Evolutionary conservation across 64 coral and sea anemone species (phyloP), one percentile per base, ranked within the genome.

Genomic region (Trachythela sp.): DNA sequence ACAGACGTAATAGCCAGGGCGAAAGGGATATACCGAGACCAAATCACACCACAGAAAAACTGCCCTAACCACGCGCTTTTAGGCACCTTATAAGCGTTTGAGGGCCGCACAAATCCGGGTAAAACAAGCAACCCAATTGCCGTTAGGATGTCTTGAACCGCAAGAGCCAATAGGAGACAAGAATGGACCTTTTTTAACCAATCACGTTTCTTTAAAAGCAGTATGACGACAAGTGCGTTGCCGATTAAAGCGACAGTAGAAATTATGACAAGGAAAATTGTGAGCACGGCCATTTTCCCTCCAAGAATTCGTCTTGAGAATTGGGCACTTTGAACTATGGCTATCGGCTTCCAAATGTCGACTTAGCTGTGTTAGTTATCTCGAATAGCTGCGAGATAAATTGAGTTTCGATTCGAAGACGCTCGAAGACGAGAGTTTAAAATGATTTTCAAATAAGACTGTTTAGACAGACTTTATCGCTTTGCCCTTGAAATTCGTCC

Each of bases 31-130:
- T 90, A 39, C 2, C 88, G 31, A 33, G 48, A 72, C 84, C 88
- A 94, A 24, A 94, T 52, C 8, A 94, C 50, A 20, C 87, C 49
- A 8, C 92, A 94, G 24, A 90, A 94, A 24, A 87, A 71, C 84
- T 33, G 33, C 7, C 77, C 22, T 9, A 59, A 83, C 9, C 58
- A 8, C 2, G 35, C 22, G 45, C 72, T 48, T 5, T 40, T 54
- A 40, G 92, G 92, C 49, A 86, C 34, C 39, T 64, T 39, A 24
- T 90, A 36, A 18, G 48, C 37, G 18, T 58, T 71, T 17, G 36
- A 37, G 27, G 31, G 10, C 26, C 77, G 85, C 6, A 86, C 35
- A 20, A 90, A 89, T 29, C 45, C 71, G 5, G 92, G 92, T 1
- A 64, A 48, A 9, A 87, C 34, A 17, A 94, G 71, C 36, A 94